Conservation (phyloP, 2,888 invertebrate genomes). For the Nebria salina region DNA sequence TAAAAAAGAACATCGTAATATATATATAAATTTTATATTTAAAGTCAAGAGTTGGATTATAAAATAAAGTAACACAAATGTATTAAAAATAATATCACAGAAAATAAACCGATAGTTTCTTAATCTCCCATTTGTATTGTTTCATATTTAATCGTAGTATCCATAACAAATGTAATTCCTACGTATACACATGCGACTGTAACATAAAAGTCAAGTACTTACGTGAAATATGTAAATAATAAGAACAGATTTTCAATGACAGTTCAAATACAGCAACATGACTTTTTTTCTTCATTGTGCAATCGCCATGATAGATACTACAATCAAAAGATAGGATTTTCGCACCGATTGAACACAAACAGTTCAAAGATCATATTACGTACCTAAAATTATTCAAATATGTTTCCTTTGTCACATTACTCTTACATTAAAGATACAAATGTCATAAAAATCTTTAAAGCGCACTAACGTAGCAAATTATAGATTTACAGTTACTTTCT, state of each 20-base stretch:
- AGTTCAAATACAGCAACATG: constrained; percentile 45
- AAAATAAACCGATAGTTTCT: too few relatives aligned
- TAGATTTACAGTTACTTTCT: constrained; percentile 1
- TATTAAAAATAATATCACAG: too few relatives aligned
- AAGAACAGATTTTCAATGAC: constrained; percentile 30
- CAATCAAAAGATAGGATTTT: background rate
- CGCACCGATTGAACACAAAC: background rate
- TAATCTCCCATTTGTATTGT: background rate
- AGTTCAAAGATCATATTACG: background rate
- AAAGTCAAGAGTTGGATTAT: too few relatives aligned
- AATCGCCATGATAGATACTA: constrained; percentile 39
- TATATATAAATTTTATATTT: too few relatives aligned
- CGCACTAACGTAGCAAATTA: constrained; percentile 11
- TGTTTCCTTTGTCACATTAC: constrained; percentile 11
- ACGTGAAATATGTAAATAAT: constrained; percentile 17
- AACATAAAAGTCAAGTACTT: background rate
- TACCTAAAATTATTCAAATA: background rate
- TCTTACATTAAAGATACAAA: background rate
- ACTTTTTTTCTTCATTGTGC: constrained; percentile 33
- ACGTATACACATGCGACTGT: background rate
- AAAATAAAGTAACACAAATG: too few relatives aligned
- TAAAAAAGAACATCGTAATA: too few relatives aligned
- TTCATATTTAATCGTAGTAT: background rate
- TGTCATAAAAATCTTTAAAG: constrained; percentile 10
- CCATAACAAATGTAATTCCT: constrained; percentile 8